Evolutionary conservation across 2,113 vertebrate genomes (phyloP), one percentile per base, ranked within the genome.

Genomic region (Upupa epops): DNA sequence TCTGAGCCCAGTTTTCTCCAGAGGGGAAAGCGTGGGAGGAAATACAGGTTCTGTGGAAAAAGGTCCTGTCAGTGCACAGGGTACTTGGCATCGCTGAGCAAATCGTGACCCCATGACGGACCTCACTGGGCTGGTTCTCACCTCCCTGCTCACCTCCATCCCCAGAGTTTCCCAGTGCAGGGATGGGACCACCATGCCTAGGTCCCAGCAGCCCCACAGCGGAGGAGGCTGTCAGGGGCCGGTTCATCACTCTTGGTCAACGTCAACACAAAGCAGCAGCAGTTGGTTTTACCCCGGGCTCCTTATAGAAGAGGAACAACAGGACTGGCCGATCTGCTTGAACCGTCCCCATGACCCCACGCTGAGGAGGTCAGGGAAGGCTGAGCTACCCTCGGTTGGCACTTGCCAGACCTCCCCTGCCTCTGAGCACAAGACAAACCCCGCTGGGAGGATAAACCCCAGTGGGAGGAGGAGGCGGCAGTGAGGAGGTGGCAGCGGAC

Each of bases 41-140:
- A 31, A 0, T 1, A 4, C 10, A 18, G 5, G 1, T 75, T 80
- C 69, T 25, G 24, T 36, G 17, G 31, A 36, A 26, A 87, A 59
- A 0, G 0, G 25, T 61, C 11, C 10, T 16, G 6, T 28, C 32
- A 3, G 21, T 0, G 6, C 1, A 15, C 29, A 26, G 45, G n/a
- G 56, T 18, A 4, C n/a, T 60, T 6, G 3, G 48, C 48, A 22
- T 22, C 3, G 0, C 70, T 46, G 49, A 51, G 54, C 61, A 28
- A 37, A 26, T 18, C 6, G 7, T 14, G 31, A 13, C 28, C 21
- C 14, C 9, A 2, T 0, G 4, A 36, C 4, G 56, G 68, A 66
- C 51, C 48, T 56, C 7, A 1, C 8, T 0, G 2, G 18, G 6
- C 17, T 36, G 17, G 0, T 32, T 60, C 2, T 1, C 58, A 28